Evolutionary conservation across 2,888 invertebrate species (phyloP), one percentile per base, ranked within the genome.

Genomic region (Polyploca ridens): DNA sequence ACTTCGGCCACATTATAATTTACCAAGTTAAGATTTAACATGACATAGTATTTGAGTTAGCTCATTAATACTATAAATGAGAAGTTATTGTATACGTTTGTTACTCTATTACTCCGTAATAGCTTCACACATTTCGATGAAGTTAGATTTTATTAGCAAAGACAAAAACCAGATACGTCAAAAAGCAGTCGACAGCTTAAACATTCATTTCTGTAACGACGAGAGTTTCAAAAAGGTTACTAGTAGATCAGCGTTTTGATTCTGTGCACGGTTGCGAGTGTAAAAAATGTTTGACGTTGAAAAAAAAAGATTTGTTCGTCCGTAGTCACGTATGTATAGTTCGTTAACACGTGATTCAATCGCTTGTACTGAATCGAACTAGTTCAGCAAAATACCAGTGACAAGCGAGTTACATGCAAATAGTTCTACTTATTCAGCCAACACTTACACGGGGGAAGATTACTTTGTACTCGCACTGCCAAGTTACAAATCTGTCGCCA

Each of bases 281-380:
- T 69, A 68, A 74, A 75, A 81, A 79, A 73, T 75, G 74, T 78
- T 82, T 84, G 81, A 77, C 72, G 66, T 66, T 44, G 19, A 65
- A 72, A 79, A 84, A n/a, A 27, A 84, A 83, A 79, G 75, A 72
- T 71, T 72, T 62, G 68, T 59, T 69, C 68, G 68, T 54, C 70
- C 67, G 73, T 71, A 77, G 78, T 81, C 81, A 80, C 79, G 75
- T 81, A 69, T 76, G 76, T 82, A 83, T 84, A 83, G 85, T 84
- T 84, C 84, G 84, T 84, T 84, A 84, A 75, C 82, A 76, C 68
- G 67, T 76, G 74, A 84, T 83, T 78, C 81, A 81, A 82, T 78
- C 77, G 75, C 69, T 69, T 70, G 73, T 71, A 69, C 68, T 76
- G 83, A 61, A 77, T 78, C 76, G 79, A 70, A 77, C 68, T 68